Conservation (phyloP, 2,113 vertebrate genomes). For the Pantherophis guttatus region DNA sequence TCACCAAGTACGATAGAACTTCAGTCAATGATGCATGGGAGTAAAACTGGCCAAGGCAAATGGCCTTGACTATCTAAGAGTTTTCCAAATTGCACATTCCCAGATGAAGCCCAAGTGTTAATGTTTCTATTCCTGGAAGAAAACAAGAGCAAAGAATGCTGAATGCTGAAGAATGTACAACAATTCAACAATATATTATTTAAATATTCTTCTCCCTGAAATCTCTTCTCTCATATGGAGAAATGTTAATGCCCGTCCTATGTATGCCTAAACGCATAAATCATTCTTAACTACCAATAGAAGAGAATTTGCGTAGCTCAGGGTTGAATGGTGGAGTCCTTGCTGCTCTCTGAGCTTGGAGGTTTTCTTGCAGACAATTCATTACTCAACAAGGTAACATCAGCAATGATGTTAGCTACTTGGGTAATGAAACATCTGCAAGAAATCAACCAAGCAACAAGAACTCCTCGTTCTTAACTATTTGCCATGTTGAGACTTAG, state of each 20-base stretch:
- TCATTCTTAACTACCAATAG: background rate
- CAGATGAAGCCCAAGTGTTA: background rate
- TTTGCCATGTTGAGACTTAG: background rate
- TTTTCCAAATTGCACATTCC: background rate
- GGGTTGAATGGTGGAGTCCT: background rate
- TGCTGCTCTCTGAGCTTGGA: background rate
- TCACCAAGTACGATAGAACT: background rate
- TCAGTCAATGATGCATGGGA: background rate
- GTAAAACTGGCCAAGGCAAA: background rate
- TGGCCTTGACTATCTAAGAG: background rate
- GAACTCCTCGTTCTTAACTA: background rate
- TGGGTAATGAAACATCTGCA: background rate
- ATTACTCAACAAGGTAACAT: background rate
- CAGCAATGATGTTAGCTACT: background rate
- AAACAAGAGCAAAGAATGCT: background rate
- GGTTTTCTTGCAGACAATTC: background rate
- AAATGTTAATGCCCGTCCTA: background rate
- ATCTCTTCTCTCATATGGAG: background rate
- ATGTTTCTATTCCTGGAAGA: background rate
- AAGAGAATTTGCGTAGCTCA: background rate
- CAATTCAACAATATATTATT: background rate
- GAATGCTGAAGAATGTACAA: background rate
- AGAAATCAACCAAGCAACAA: background rate
- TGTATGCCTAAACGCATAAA: background rate
- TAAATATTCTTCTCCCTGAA: background rate